These are phyloP conservation scores for Torymus auratus DNA, from an alignment of 2,888 invertebrate species.

Conservation along the genomic window DNA sequence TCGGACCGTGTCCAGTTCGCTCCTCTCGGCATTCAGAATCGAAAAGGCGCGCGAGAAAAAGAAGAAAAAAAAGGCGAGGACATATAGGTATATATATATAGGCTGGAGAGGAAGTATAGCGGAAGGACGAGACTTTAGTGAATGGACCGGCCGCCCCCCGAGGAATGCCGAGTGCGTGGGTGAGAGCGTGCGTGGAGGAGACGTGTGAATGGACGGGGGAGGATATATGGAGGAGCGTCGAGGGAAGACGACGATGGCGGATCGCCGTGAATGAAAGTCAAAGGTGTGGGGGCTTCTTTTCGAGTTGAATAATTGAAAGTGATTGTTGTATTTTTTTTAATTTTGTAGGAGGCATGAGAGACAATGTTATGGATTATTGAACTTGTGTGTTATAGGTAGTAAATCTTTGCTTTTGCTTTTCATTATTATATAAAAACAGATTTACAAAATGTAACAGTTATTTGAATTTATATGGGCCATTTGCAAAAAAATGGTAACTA, in stretches of 20 bases:
- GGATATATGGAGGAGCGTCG: slow-evolving; percentile 9
- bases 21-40: slow-evolving; percentile 27
- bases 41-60: slow-evolving; percentile 29
- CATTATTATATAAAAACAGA: no score
- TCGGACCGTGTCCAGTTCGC: slow-evolving; percentile 7
- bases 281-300: no score
- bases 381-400: no score
- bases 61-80: slow-evolving; percentile 24
- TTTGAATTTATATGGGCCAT: no score
- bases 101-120: slow-evolving; percentile 41
- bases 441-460: no score
- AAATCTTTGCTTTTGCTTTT: no score
- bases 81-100: slow-evolving; percentile 11
- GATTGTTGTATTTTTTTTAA: no score
- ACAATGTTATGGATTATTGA: no score
- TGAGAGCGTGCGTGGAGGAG: not conserved
- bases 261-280: not conserved
- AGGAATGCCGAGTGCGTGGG: not conserved
- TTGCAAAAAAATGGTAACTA: no score
- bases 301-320: no score
- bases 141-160: slow-evolving; percentile 26
- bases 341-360: no score
- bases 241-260: not conserved
- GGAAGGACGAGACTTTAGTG: slow-evolving; percentile 50
- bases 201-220: slow-evolving; percentile 1